phyloP scores from a whole-genome alignment of 2,888 invertebrate genomes.

The Drosophila stalkeri region DNA sequence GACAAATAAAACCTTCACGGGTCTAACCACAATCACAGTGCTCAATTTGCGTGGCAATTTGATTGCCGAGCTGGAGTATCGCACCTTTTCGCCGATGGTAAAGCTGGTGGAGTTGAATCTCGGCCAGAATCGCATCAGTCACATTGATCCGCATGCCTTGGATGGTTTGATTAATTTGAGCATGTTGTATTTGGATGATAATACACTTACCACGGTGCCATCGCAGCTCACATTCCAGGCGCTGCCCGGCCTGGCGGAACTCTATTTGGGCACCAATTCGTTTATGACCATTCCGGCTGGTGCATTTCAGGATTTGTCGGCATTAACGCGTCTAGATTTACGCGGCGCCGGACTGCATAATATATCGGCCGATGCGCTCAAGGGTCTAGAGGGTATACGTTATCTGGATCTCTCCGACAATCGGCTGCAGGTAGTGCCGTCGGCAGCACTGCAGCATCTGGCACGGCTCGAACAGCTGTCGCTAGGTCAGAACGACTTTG shows the following conservation, averaged over 20 bases:
- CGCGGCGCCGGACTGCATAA: constrained; percentile 92
- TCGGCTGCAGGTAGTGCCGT: constrained; percentile 90
- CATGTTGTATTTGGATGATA: constrained; percentile 93
- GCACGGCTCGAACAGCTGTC: constrained; percentile 91
- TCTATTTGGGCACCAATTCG: constrained; percentile 93
- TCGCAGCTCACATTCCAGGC: constrained; percentile 89
- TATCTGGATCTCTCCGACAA: constrained; percentile 93
- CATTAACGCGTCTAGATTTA: constrained; percentile 91
- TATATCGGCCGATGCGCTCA: constrained; percentile 91
- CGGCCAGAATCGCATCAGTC: constrained; percentile 93
- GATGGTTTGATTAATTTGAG: constrained; percentile 91
- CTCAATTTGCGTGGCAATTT: constrained; percentile 93
- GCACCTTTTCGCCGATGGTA: constrained; percentile 90
- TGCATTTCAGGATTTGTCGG: constrained; percentile 91
- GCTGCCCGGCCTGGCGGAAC: constrained; percentile 92
- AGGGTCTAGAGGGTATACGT: constrained; percentile 90
- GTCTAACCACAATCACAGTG: constrained; percentile 91
- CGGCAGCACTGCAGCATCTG: constrained; percentile 89
- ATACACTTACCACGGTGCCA: constrained; percentile 91
- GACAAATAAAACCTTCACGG: constrained; percentile 92
- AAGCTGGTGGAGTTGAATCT: constrained; percentile 94
- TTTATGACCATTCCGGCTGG: constrained; percentile 91
- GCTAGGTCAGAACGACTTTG: constrained; percentile 93
- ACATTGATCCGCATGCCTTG: constrained; percentile 91
- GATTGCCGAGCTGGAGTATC: constrained; percentile 91